Evolutionary conservation across 1,140 invertebrate species (phyloP), one percentile per base, ranked within the genome.

Genomic region (Papilio polytes): DNA sequence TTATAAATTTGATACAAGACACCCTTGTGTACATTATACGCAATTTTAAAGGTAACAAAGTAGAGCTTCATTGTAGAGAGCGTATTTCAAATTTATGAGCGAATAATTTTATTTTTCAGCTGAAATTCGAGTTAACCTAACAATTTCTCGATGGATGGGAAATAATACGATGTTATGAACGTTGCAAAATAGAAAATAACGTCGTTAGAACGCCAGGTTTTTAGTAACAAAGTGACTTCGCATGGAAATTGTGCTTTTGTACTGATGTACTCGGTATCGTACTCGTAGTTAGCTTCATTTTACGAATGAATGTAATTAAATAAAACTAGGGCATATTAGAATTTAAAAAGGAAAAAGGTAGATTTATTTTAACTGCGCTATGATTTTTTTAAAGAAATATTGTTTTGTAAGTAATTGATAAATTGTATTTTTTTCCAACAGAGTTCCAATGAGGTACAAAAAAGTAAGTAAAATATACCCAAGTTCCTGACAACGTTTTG

Each of bases 401-500:
- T 7, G 8, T 41, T 41, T 41, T 41, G 36, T 41, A 41, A 41
- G 7, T 41, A 36, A 3, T 36, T 36, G 31, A 3, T 36, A 36
- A 36, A 36, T 36, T 36, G 31, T 36, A 36, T 36, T 1, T 48
- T 66, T 15, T 31, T 66, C 12, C 31, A 20, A 59, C 22, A 59
- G 20, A 9, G 22, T 59, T 59, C 20, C 20, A 22, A 59, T 59
- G 22, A 26, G 59, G 59, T 66, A 26, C 1, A 31, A 70, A 41
- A 70, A 18, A 36, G n/a, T 31, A 36, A 70, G 48, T 1, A n/a
- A n/a, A 31, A 59, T 78, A 59, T 73, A 59, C 80, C 59, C 76
- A 78, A 51, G 77, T 82, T 86, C 85, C 79, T 81, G 82, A 13
- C 82, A 79, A 83, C 86, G 85, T 89, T 91, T 91, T 91, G 87